Conservation (phyloP, 2,888 invertebrate genomes). For the Leptinotarsa juncta region DNA sequence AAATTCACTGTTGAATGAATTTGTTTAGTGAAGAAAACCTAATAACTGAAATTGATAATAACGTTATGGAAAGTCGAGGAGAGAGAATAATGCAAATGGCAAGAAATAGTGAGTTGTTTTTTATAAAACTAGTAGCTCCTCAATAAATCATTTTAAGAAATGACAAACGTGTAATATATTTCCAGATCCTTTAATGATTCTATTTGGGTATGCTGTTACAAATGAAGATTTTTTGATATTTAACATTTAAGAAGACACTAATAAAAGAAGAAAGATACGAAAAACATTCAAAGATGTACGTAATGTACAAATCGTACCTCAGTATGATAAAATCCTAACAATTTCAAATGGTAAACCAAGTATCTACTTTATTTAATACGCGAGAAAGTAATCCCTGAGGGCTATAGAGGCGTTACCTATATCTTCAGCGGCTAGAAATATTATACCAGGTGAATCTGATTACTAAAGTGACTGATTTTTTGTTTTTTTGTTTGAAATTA, state of each 20-base stretch:
- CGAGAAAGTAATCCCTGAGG: not conserved
- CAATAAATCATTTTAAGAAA: not conserved
- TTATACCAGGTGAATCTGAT: slow-evolving; percentile 11
- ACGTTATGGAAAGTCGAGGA: slow-evolving; percentile 5
- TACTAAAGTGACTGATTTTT: not conserved
- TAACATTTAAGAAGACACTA: not conserved
- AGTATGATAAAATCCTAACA: no score
- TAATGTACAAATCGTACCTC: no score
- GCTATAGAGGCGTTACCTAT: not conserved
- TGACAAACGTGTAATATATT: slow-evolving; percentile 7
- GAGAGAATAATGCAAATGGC: not conserved
- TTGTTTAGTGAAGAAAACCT: slow-evolving; percentile 2
- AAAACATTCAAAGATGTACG: not conserved
- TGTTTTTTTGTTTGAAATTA: not conserved
- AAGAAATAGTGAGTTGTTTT: slow-evolving; percentile 8
- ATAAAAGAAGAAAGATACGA: not conserved
- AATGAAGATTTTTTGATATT: not conserved
- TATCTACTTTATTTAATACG: no score
- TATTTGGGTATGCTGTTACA: not conserved
- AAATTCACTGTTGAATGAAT: not conserved
- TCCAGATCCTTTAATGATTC: not conserved
- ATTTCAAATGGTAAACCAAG: no score
- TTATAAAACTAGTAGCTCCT: not conserved
- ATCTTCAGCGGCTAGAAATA: not conserved
- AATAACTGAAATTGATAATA: not conserved